Evolutionary conservation across 2,797 vertebrate genomes (phyloP).

Genomic region (Schizopygopsis malacanthus): DNA sequence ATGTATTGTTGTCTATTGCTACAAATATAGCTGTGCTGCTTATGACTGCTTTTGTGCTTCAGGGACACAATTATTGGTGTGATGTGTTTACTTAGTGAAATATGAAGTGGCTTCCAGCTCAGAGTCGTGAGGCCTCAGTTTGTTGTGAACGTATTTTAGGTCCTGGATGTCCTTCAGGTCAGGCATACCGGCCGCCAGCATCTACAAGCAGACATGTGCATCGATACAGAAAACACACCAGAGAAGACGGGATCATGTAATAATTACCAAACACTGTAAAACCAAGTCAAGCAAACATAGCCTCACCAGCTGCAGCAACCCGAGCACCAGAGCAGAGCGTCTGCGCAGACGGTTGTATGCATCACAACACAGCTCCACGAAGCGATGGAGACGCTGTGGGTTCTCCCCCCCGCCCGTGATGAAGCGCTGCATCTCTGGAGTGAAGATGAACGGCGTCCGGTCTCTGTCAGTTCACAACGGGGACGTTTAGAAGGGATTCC

Average conservation of each 20-base stretch:
- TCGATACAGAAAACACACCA: slow-evolving; percentile 7
- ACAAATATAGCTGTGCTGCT: too few species aligned
- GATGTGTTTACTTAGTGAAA: slow-evolving; percentile 84
- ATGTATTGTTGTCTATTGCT: too few species aligned
- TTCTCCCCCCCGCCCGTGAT: slow-evolving; percentile 88
- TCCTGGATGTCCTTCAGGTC: slow-evolving; percentile 84
- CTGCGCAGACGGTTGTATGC: slow-evolving; percentile 87
- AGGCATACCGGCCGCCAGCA: slow-evolving; percentile 85
- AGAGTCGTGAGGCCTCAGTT: slow-evolving; percentile 85
- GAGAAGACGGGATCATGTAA: neutral
- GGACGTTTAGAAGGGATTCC: neutral
- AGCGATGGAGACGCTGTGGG: slow-evolving; percentile 83
- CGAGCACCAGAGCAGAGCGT: slow-evolving; percentile 83
- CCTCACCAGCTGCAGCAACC: slow-evolving; percentile 88
- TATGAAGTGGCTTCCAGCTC: slow-evolving; percentile 87
- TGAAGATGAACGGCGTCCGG: slow-evolving; percentile 89
- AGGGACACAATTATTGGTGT: too few species aligned
- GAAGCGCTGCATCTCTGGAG: slow-evolving; percentile 92
- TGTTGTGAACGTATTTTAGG: slow-evolving; percentile 85
- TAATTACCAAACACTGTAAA: too few species aligned
- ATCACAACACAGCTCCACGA: slow-evolving; percentile 90
- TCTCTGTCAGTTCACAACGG: slow-evolving; percentile 75
- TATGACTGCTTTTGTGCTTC: too few species aligned
- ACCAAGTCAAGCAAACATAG: neutral
- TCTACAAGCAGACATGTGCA: slow-evolving; percentile 71